Evolutionary conservation across 2,113 vertebrate species (phyloP).

Genomic region (Romanogobio albipinnatus): DNA sequence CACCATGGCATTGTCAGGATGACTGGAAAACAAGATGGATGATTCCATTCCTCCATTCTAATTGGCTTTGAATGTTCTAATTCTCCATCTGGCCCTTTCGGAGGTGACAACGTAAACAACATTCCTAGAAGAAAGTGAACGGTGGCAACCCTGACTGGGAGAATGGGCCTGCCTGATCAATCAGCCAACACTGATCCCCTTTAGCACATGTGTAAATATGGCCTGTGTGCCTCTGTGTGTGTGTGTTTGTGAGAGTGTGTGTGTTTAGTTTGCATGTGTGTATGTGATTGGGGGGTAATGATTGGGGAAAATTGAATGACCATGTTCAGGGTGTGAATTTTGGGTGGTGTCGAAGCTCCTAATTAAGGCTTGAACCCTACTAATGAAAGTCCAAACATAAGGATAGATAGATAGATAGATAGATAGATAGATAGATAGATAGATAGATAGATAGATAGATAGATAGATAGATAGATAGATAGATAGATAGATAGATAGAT

Average conservation of each 20-base stretch:
- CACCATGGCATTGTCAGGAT: conserved; percentile 49
- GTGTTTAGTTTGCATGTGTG: conserved; percentile 1
- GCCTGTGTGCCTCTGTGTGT: conserved; percentile 32
- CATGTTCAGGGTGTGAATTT: conserved; percentile 2
- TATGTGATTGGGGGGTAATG: conserved; percentile 24
- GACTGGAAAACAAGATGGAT: conserved; percentile 67
- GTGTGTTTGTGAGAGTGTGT: background rate
- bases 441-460: too few relatives aligned
- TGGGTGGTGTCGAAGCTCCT: background rate
- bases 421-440: too few relatives aligned
- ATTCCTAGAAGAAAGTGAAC: conserved; percentile 58
- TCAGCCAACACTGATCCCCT: conserved; percentile 58
- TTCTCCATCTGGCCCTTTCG: conserved; percentile 64
- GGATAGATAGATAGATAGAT: background rate
- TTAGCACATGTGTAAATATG: conserved; percentile 57
- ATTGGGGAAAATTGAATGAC: background rate
- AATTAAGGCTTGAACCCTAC: background rate
- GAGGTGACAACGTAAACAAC: conserved; percentile 64
- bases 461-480: too few relatives aligned
- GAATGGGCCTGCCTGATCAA: conserved; percentile 63
- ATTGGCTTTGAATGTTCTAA: conserved; percentile 66
- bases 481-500: too few relatives aligned
- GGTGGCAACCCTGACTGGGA: conserved; percentile 48
- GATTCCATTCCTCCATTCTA: conserved; percentile 56
- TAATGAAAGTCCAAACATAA: too few relatives aligned